Evolutionary conservation across 2,797 vertebrate species (phyloP), one percentile per base, ranked within the genome.

Genomic region (Labeo calbasu): DNA sequence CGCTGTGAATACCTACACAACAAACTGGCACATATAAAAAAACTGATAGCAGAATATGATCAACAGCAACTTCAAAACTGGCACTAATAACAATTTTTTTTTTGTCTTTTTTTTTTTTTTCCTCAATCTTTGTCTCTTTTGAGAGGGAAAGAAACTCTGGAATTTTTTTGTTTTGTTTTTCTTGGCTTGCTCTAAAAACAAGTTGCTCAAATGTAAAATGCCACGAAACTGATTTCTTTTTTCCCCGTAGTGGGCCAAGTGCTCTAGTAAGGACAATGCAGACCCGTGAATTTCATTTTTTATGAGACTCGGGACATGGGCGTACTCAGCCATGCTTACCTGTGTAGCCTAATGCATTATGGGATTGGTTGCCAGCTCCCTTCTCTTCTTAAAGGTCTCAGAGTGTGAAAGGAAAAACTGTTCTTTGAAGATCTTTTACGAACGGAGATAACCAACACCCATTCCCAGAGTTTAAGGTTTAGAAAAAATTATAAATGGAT

Each of bases 1-100:
- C 97, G 98, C 93, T 99, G 98, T 85, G 98, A 99, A 96, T 99
- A 99, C 94, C 97, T 99, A 90, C 98, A 99, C 95, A 97, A 97
- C 94, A 99, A 99, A 94, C 97, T 99, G 95, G 97, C 98, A 79
- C 97, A 99, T 91, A 98, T 99, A 93, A 99, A 99, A 95, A 96
- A 96, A 96, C 96, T 97, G 89, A 99, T 99, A 92, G 96, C 97
- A 51, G 96, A 97, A 89, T 99, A 97, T 13, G 98, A 99, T 96
- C 98, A 98, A 92, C 95, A 96, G 92, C 98, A 97, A 93, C 95
- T 98, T 83, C 96, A 96, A 92, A 92, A 92, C 89, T 95, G 95
- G 93, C 93, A 89, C 91, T 96, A 93, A 94, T 90, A 61, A 63
- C 77, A 48, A n/a, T n/a, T n/a, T n/a, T 32, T 83, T 73, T 55